Conservation (phyloP, 2,888 invertebrate species). For the Drosophila phalerata region DNA sequence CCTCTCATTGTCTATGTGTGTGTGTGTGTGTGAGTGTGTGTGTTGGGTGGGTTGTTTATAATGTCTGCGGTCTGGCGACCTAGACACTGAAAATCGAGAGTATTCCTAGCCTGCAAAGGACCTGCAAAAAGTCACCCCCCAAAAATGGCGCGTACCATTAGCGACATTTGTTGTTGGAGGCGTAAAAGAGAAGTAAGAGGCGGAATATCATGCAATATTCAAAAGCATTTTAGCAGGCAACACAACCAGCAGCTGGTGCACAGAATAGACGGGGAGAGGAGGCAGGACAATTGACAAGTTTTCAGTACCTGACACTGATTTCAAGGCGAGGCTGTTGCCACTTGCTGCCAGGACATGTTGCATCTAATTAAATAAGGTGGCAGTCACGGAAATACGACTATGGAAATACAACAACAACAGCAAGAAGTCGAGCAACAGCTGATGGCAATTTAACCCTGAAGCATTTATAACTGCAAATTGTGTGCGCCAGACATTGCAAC, state of each 20-base stretch:
- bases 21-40: constrained; percentile 23
- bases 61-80: constrained; percentile 80
- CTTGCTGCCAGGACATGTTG: constrained; percentile 67
- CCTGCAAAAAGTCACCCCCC: constrained; percentile 62
- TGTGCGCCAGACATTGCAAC: constrained; percentile 66
- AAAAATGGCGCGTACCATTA: constrained; percentile 51
- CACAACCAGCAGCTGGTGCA: constrained; percentile 67
- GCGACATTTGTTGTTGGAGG: constrained; percentile 28
- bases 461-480: constrained; percentile 63
- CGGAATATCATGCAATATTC: constrained; percentile 61
- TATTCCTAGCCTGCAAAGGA: constrained; percentile 20
- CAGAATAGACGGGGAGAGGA: constrained; percentile 4
- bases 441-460: constrained; percentile 60
- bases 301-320: constrained; percentile 61
- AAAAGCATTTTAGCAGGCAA: constrained; percentile 63
- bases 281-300: constrained; percentile 58
- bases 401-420: neutral
- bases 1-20: neutral
- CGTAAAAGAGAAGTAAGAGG: neutral
- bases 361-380: constrained; percentile 70
- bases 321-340: constrained; percentile 27
- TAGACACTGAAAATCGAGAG: constrained; percentile 62
- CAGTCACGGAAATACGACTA: constrained; percentile 4
- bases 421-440: constrained; percentile 59
- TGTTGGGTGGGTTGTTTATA: constrained; percentile 79